Evolutionary conservation across 2,113 vertebrate species (phyloP).

Genomic region (Hemibagrus wyckioides): DNA sequence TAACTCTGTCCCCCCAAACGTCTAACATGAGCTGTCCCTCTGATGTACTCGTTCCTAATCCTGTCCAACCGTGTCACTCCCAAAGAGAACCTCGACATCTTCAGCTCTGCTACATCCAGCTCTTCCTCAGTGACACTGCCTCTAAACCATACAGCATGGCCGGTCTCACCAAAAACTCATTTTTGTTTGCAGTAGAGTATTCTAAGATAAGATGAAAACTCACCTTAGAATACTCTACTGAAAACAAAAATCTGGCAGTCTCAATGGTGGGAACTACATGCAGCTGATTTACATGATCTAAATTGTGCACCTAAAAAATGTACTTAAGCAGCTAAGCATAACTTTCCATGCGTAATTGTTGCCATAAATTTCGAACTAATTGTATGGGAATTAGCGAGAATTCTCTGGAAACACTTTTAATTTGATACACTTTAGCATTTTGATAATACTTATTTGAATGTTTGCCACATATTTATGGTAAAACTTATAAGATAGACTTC

Average conservation of each 20-base stretch:
- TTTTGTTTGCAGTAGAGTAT: too few relatives aligned
- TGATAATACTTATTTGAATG: background rate
- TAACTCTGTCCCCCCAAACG: too few relatives aligned
- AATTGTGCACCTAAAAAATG: background rate
- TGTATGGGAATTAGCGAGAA: background rate
- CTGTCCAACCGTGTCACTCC: too few relatives aligned
- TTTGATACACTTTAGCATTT: background rate
- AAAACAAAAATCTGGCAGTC: background rate
- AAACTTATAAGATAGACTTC: background rate
- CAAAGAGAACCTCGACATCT: too few relatives aligned
- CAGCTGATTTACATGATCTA: background rate
- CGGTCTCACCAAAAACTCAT: too few relatives aligned
- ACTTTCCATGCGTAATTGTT: background rate
- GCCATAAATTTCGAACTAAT: background rate
- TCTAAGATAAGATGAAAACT: too few relatives aligned
- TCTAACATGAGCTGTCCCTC: too few relatives aligned
- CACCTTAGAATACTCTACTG: background rate
- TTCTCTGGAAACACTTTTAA: background rate
- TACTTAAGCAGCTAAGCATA: background rate
- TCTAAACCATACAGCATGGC: too few relatives aligned
- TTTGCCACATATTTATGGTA: background rate
- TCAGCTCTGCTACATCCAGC: too few relatives aligned
- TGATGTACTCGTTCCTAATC: too few relatives aligned
- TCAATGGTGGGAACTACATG: background rate
- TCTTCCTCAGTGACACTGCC: too few relatives aligned